Evolutionary conservation across 2,888 invertebrate species (phyloP).

Genomic region (Sinelater perroti): DNA sequence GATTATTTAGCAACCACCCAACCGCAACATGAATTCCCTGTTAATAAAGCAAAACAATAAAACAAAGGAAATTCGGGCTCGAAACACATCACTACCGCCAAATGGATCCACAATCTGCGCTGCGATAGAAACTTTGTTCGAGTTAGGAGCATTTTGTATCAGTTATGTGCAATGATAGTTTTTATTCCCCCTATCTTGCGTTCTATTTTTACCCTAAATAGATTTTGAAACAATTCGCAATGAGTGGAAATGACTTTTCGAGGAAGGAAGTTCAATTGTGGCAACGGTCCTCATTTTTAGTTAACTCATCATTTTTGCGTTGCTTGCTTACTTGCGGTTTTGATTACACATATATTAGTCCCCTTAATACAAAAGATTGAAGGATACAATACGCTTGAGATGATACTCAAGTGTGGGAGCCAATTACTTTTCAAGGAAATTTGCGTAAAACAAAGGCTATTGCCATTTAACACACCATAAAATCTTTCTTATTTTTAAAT

Average conservation of each 20-base stretch:
- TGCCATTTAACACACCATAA: neutral
- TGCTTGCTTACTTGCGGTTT: no score
- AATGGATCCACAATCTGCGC: conserved; percentile 2
- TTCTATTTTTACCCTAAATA: no score
- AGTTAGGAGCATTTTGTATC: neutral
- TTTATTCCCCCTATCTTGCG: no score
- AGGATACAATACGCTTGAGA: no score
- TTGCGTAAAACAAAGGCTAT: neutral
- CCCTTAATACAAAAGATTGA: no score
- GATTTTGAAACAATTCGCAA: neutral
- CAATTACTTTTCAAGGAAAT: conserved; percentile 6
- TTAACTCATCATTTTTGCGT: no score
- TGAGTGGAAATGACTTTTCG: no score
- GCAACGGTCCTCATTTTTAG: no score
- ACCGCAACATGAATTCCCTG: neutral
- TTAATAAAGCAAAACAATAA: conserved; percentile 14
- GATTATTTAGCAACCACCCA: neutral
- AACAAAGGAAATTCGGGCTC: conserved; percentile 11
- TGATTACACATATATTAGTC: no score
- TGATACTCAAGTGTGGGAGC: conserved; percentile 2
- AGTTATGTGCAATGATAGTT: conserved; percentile 5
- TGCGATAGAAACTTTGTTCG: neutral
- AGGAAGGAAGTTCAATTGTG: no score
- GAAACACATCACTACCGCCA: conserved; percentile 17
- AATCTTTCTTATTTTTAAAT: no score